Percentiles rank a stretch among this genome's conserved stretches.
Conservation (phyloP, 2,888 invertebrate genomes). For the Parnassius smintheus region DNA sequence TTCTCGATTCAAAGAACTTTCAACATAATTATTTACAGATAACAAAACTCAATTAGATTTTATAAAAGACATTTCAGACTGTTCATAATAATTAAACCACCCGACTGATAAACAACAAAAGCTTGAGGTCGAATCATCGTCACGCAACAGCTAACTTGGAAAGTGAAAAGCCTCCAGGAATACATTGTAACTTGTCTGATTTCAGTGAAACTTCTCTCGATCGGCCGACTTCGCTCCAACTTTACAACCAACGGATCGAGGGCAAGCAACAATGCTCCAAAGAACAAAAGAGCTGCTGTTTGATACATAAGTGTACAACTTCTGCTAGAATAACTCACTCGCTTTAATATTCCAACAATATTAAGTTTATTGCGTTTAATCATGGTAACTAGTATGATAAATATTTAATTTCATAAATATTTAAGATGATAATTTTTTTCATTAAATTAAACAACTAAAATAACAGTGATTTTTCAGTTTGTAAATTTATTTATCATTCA, state of each 20-base stretch:
- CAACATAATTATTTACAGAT: constrained; percentile 1
- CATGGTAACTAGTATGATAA: too few relatives aligned
- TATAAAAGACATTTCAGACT: constrained; percentile 28
- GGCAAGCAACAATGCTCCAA: constrained; percentile 62
- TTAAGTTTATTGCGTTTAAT: constrained; percentile 39
- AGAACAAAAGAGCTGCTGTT: constrained; percentile 64
- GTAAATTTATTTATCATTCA: too few relatives aligned
- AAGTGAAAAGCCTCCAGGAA: constrained; percentile 66
- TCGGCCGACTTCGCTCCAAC: constrained; percentile 59
- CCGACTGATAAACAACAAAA: constrained; percentile 61
- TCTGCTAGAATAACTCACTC: constrained; percentile 48
- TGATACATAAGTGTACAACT: constrained; percentile 51
- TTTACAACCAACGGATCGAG: constrained; percentile 59
- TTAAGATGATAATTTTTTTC: too few relatives aligned
- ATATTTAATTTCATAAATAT: too few relatives aligned
- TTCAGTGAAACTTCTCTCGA: constrained; percentile 62
- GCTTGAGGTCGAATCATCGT: constrained; percentile 61
- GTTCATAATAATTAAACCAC: constrained; percentile 50
- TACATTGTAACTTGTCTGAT: constrained; percentile 71
- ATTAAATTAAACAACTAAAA: too few relatives aligned
- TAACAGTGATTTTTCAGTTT: too few relatives aligned
- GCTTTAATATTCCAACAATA: constrained; percentile 24
- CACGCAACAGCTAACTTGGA: constrained; percentile 63
- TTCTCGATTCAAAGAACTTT: too few relatives aligned
- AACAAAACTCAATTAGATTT: constrained; percentile 11